Evolutionary conservation across 2,113 vertebrate species (phyloP), one percentile per base, ranked within the genome.

Genomic region (Poecile atricapillus): DNA sequence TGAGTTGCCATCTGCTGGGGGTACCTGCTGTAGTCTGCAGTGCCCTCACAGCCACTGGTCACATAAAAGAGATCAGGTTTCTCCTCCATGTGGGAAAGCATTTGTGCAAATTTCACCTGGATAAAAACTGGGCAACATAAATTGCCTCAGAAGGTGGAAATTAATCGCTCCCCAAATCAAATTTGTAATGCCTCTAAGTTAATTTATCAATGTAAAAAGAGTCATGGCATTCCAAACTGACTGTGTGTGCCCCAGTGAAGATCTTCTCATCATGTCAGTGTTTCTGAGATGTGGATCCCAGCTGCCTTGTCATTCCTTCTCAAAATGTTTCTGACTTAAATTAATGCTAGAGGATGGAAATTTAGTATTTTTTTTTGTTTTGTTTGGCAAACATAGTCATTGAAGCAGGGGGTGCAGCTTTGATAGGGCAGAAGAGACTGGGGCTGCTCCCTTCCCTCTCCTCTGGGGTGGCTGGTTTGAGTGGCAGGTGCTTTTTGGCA

Each of bases 1-100:
- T 3, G 27, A 13, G 69, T 87, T 84, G 17, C 95, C 95, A 96
- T 96, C 96, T 97, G 95, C 88, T 89, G 41, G 37, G 53, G 64
- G 78, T 94, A 60, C 81, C 94, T 93, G 94, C 91, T 88, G 77
- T 2, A 74, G 46, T 41, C 89, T 94, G 83, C 58, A 82, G 35
- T 44, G 88, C 56, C 78, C 92, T 27, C 31, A 13, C 25, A 79
- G 91, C 15, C 7, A 17, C 8, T 0, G 9, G 30, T 31, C 58
- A 33, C 50, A 2, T 10, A 5, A 18, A 33, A 47, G 25, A 33
- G 28, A 86, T 15, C 75, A 13, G 25, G 5, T 15, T 81, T 69
- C 77, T 85, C 37, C 44, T 81, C 75, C 90, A 37, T 9, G 8
- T 20, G 39, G 71, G 68, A 81, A 50, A 11, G 20, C 10, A 18